These are phyloP conservation scores for Pluvianellus socialis DNA, from an alignment of 2,113 vertebrate species.

Conservation along the genomic window DNA sequence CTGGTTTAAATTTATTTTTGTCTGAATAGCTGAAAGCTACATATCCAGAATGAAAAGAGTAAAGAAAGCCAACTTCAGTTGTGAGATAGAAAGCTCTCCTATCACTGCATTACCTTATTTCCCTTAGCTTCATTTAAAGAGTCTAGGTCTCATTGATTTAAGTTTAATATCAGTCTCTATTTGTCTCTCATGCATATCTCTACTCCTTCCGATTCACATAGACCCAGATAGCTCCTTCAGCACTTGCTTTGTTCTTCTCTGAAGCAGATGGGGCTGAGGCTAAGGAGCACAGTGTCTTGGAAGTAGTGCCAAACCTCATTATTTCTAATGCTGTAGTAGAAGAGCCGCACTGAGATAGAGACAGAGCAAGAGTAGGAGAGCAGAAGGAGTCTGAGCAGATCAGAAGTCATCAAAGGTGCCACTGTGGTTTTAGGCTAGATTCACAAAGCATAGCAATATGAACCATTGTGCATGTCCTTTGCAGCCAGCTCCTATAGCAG, in stretches of 20 bases:
- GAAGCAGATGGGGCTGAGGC: not conserved
- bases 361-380: not conserved
- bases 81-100: not conserved
- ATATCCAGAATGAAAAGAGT: not conserved
- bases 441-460: accelerated
- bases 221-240: not conserved
- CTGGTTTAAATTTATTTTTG: not conserved
- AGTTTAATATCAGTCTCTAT: not conserved
- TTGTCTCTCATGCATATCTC: not conserved
- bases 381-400: not conserved
- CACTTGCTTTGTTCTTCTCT: not conserved
- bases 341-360: not conserved
- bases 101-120: not conserved
- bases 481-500: not conserved
- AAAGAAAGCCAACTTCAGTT: not conserved
- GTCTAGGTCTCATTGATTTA: not conserved
- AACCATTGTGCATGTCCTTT: not conserved
- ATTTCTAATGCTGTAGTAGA: not conserved
- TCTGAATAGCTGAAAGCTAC: not conserved
- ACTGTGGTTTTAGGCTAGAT: not conserved
- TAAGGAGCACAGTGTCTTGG: not conserved
- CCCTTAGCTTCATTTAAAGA: not conserved
- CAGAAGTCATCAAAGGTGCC: not conserved
- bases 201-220: not conserved
- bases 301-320: not conserved